Evolutionary conservation across 2,888 invertebrate species (phyloP).

Genomic region (Glyphotaelius pellucidus): DNA sequence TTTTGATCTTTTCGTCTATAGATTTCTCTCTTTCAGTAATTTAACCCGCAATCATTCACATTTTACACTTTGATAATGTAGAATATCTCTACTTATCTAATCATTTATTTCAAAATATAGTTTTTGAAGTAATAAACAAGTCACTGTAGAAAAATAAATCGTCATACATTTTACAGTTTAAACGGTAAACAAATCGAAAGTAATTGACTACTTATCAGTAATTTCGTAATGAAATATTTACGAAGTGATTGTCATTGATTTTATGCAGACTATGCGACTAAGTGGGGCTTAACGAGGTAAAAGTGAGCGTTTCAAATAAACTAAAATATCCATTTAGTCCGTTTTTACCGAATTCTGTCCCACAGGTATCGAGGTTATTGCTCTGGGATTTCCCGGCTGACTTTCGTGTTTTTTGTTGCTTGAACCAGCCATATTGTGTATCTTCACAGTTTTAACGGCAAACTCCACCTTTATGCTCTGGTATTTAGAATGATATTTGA

Average conservation of each 20-base stretch:
- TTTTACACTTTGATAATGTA: background rate
- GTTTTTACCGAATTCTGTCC: slow-evolving; percentile 37
- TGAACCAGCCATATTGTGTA: background rate
- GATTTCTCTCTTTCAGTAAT: background rate
- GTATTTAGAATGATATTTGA: background rate
- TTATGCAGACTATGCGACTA: slow-evolving; percentile 19
- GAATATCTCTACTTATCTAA: background rate
- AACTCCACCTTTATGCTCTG: background rate
- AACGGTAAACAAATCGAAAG: background rate
- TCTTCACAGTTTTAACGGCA: background rate
- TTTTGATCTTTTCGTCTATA: background rate
- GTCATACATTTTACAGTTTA: background rate
- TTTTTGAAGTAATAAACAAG: background rate
- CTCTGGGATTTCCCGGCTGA: slow-evolving; percentile 49
- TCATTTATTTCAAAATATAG: background rate
- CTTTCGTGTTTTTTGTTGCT: slow-evolving; percentile 11
- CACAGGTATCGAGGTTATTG: slow-evolving; percentile 50
- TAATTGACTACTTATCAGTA: background rate
- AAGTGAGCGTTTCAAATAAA: slow-evolving; percentile 50
- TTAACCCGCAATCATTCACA: background rate
- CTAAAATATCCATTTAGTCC: slow-evolving; percentile 45
- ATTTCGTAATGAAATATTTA: slow-evolving; percentile 26
- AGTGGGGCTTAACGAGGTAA: slow-evolving; percentile 52
- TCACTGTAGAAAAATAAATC: background rate
- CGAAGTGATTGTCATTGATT: slow-evolving; percentile 19